phyloP scores from a whole-genome alignment of 2,113 vertebrate species.

The Aptenodytes forsteri region DNA sequence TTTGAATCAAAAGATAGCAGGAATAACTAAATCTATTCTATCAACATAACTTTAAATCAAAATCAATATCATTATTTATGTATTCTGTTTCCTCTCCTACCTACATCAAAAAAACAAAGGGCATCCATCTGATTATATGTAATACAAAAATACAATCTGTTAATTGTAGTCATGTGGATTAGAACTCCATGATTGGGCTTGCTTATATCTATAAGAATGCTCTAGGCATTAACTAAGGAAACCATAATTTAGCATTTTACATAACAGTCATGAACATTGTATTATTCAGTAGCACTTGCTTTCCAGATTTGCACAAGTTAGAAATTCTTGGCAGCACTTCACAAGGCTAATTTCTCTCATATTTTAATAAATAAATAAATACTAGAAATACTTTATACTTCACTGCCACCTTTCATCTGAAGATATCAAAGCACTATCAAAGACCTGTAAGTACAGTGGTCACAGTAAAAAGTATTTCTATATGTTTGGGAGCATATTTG shows the following conservation, averaged over 20 bases:
- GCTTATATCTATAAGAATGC: neutral
- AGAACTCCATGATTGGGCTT: neutral
- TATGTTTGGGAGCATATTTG: neutral
- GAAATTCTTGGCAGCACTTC: neutral
- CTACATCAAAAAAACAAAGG: neutral
- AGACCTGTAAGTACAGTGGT: neutral
- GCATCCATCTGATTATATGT: neutral
- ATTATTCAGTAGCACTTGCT: neutral
- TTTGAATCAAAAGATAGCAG: neutral
- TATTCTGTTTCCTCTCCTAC: neutral
- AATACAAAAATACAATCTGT: neutral
- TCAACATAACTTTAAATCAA: neutral
- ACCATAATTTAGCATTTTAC: neutral
- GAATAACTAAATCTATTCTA: neutral
- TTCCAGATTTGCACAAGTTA: neutral
- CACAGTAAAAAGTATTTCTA: neutral
- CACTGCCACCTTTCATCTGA: neutral
- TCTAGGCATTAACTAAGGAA: neutral
- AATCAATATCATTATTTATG: neutral
- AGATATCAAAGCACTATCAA: neutral
- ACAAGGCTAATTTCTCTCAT: neutral
- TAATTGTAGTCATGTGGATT: neutral
- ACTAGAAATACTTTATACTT: neutral
- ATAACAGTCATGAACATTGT: neutral
- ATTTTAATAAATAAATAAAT: neutral